phyloP scores from a whole-genome alignment of 1,140 invertebrate genomes.

The Lepidurus couesii region DNA sequence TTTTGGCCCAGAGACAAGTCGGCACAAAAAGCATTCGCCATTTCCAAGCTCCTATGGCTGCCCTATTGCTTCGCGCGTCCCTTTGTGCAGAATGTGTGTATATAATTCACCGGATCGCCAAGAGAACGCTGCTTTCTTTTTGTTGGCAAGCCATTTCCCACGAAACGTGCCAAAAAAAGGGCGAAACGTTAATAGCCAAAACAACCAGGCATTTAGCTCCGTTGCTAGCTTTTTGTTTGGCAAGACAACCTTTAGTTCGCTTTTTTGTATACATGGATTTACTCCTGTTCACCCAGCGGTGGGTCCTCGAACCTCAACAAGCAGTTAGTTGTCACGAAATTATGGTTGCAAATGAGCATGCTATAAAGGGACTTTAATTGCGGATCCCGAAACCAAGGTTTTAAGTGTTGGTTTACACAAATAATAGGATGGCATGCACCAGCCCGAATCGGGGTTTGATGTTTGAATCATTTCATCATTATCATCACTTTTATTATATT shows the following conservation, averaged over 20 bases:
- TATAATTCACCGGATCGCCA: neutral
- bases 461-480: too few relatives aligned
- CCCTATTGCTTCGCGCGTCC: neutral
- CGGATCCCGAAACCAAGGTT: neutral
- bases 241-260: neutral
- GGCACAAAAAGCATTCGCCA: conserved; percentile 5
- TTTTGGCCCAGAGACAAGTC: neutral
- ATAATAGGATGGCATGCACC: too few relatives aligned
- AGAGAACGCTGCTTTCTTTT: neutral
- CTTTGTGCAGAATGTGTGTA: too few relatives aligned
- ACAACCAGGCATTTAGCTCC: neutral
- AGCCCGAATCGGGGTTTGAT: too few relatives aligned
- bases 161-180: neutral
- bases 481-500: too few relatives aligned
- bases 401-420: too few relatives aligned
- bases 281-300: neutral
- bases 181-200: neutral
- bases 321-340: conserved; percentile 9
- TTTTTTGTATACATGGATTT: too few relatives aligned
- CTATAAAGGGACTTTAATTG: neutral
- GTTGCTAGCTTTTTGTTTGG: neutral
- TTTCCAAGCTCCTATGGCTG: neutral
- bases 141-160: neutral
- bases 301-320: neutral
- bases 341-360: neutral